These are phyloP conservation scores for Zoanthus sansibaricus DNA, from an alignment of 92 coral and sea anemone genomes.

Conservation along the genomic window DNA sequence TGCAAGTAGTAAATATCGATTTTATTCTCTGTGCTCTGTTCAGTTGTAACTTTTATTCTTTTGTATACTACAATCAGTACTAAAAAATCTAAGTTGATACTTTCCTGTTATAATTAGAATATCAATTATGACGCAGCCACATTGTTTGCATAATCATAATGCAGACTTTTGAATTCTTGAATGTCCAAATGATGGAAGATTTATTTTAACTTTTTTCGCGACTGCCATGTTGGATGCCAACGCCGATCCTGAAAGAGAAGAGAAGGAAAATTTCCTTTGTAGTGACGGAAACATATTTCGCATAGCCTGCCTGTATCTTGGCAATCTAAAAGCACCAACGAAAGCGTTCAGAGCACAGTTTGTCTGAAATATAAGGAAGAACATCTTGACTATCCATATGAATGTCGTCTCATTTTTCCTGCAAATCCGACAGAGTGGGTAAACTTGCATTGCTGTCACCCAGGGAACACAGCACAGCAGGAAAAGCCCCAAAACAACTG, in stretches of 20 bases:
- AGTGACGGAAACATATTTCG: not conserved
- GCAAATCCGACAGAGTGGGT: conserved; percentile 11
- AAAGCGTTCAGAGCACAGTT: conserved; percentile 37
- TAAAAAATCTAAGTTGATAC: too few relatives aligned
- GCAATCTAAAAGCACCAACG: conserved; percentile 31
- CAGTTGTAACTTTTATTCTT: too few relatives aligned
- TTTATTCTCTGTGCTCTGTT: too few relatives aligned
- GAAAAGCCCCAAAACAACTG: conserved; percentile 21
- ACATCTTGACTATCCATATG: conserved; percentile 25
- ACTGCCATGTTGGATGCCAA: not conserved
- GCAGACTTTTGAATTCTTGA: not conserved
- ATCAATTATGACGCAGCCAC: too few relatives aligned
- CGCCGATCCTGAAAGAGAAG: not conserved
- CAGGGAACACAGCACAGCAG: conserved; percentile 38
- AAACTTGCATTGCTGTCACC: conserved; percentile 26
- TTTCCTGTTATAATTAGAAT: too few relatives aligned
- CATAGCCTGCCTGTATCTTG: conserved; percentile 21
- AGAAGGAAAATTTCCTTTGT: not conserved
- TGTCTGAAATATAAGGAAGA: conserved; percentile 19
- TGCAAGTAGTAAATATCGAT: too few relatives aligned
- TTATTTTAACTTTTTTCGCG: not conserved
- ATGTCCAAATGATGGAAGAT: not conserved
- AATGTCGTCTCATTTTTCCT: not conserved
- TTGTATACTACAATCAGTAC: too few relatives aligned
- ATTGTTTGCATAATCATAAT: not conserved